These are phyloP conservation scores for Koerneria pararmatus DNA, from an alignment of 2,888 invertebrate genomes.

Conservation along the genomic window DNA sequence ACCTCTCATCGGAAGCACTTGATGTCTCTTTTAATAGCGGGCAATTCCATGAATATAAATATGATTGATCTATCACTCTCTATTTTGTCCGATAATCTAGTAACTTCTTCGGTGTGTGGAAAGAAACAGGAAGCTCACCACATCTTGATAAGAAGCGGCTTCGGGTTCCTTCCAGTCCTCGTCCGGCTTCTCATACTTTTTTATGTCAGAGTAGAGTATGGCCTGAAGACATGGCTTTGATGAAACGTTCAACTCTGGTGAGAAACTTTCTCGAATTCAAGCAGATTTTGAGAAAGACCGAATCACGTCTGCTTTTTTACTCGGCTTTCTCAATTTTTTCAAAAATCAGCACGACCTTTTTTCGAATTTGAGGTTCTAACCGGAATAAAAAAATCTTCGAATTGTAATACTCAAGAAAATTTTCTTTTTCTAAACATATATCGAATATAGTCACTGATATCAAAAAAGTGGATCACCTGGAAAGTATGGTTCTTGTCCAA, in stretches of 20 bases:
- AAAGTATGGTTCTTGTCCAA: slow-evolving; percentile 93
- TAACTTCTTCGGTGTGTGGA: too few species aligned
- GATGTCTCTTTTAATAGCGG: too few species aligned
- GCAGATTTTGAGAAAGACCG: not conserved
- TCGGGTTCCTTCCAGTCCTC: slow-evolving; percentile 88
- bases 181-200: slow-evolving; percentile 78
- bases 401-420: not conserved
- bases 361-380: too few species aligned
- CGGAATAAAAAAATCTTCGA: not conserved
- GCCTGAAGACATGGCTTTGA: not conserved
- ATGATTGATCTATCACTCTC: too few species aligned
- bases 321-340: too few species aligned
- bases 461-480: slow-evolving; percentile 30
- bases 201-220: slow-evolving; percentile 35
- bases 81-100: too few species aligned
- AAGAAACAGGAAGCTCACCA: too few species aligned
- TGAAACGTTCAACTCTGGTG: not conserved
- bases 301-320: too few species aligned
- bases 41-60: too few species aligned
- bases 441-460: slow-evolving; percentile 57
- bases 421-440: slow-evolving; percentile 21
- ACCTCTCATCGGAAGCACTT: too few species aligned
- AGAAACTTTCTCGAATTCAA: not conserved
- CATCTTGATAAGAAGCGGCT: slow-evolving; percentile 78
- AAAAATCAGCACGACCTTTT: too few species aligned